Evolutionary conservation across 2,113 vertebrate species (phyloP).

Genomic region (Semicossyphus pulcher): DNA sequence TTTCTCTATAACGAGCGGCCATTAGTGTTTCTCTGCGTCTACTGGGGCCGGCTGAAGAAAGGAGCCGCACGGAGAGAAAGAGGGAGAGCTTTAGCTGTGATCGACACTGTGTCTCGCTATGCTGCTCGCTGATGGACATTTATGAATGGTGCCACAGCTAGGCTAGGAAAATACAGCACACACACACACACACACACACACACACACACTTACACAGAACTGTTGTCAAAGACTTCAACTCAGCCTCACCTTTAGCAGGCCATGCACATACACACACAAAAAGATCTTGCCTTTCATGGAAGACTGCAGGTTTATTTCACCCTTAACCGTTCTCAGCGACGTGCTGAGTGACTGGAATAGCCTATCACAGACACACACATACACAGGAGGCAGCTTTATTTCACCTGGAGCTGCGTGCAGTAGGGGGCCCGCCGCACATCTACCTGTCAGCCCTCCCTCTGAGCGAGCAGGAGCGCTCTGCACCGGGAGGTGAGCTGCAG

Average conservation of each 20-base stretch:
- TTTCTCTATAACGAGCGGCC: slow-evolving; percentile 73
- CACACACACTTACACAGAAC: not conserved
- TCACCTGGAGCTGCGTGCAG: slow-evolving; percentile 37
- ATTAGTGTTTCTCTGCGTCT: slow-evolving; percentile 72
- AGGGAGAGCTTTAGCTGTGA: slow-evolving; percentile 52
- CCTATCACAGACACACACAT: slow-evolving; percentile 10
- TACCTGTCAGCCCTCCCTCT: slow-evolving; percentile 52
- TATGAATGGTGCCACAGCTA: slow-evolving; percentile 55
- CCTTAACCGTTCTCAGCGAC: slow-evolving; percentile 29
- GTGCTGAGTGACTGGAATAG: slow-evolving; percentile 28
- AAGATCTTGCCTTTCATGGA: slow-evolving; percentile 22
- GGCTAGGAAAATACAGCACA: slow-evolving; percentile 11
- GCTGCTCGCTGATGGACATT: slow-evolving; percentile 66
- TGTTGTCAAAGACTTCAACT: not conserved
- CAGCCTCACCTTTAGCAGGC: not conserved
- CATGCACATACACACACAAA: not conserved
- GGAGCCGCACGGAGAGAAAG: slow-evolving; percentile 31
- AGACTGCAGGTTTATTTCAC: slow-evolving; percentile 33
- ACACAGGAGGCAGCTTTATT: slow-evolving; percentile 19
- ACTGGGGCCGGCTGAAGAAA: slow-evolving; percentile 39
- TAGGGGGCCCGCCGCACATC: slow-evolving; percentile 27
- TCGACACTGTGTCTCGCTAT: slow-evolving; percentile 58
- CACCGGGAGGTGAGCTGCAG: slow-evolving; percentile 37
- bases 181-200: not conserved
- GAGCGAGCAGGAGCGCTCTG: slow-evolving; percentile 1